Evolutionary conservation across 2,797 vertebrate species (phyloP), one percentile per base, ranked within the genome.

Genomic region (Uromys caudimaculatus): DNA sequence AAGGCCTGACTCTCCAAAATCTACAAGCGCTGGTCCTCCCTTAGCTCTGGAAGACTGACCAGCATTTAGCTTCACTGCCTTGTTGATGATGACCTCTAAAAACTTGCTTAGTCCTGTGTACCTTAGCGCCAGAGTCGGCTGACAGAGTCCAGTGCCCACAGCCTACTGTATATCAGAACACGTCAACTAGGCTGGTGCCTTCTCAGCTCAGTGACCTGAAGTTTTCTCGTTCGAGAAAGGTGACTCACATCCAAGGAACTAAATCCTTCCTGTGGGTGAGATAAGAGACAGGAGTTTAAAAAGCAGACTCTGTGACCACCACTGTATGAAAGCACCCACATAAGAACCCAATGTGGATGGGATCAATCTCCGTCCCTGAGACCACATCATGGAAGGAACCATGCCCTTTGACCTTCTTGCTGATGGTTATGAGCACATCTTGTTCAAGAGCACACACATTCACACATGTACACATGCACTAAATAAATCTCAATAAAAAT

Each of bases 231-330:
- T 96, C 5, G 82, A 21, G 54, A 90, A 87, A 69, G 17, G 24
- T 81, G 52, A 13, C 38, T 79, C 29, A 58, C 67, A 27, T 92
- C 50, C 84, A 67, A 92, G 21, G 58, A 2, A 69, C 73, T 9
- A 27, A 93, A 84, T 69, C 17, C 54, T 94, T 95, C 73, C 92
- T 92, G 32, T 64, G 83, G 47, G 35, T 54, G 44, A 95, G 35
- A 95, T 64, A 91, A 87, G 82, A 64, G 27, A 84, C 2, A 62
- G n/a, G 21, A 7, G n/a, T 41, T 79, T 88, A 79, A 93, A 93
- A 92, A 47, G 50, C 29, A 23, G 81, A 86, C 35, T 38, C 35
- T 35, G 88, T 44, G 69, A 62, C 81, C 44, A 52, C 27, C 27
- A 89, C 17, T 56, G n/a, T 79, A 76, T 89, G n/a, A 67, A 91